A percentile compares a stretch with the other conserved stretches of the same genome.
Conservation (phyloP, 1,140 invertebrate species). For the Bilobella aurantiaca region DNA sequence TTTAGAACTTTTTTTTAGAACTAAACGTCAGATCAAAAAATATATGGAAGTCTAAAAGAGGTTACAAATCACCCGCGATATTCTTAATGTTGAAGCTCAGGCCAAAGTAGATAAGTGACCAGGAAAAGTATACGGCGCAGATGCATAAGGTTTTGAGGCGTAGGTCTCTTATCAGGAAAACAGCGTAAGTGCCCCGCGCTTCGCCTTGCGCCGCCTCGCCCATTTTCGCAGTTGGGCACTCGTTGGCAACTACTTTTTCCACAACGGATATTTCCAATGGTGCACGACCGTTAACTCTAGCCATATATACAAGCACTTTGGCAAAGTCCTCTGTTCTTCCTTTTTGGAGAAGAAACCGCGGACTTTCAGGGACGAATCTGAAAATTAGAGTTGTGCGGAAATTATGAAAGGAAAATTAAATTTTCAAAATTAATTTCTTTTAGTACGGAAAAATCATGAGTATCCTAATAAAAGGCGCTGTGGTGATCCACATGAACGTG, state of each 20-base stretch:
- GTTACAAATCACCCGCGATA: slow-evolving; percentile 4
- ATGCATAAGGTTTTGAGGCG: slow-evolving; percentile 15
- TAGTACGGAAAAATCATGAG: slow-evolving; percentile 13
- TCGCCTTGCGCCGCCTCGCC: too few relatives aligned
- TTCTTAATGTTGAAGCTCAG: slow-evolving; percentile 13
- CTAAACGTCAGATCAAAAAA: too few relatives aligned
- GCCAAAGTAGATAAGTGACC: slow-evolving; percentile 10
- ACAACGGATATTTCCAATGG: background rate
- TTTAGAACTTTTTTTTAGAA: too few relatives aligned
- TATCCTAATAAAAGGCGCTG: slow-evolving; percentile 22
- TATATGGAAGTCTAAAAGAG: too few relatives aligned
- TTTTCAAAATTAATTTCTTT: too few relatives aligned
- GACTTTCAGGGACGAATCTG: slow-evolving; percentile 42
- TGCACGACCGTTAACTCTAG: slow-evolving; percentile 35
- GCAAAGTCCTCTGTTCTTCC: slow-evolving; percentile 40
- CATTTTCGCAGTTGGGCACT: background rate
- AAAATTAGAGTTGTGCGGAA: too few relatives aligned
- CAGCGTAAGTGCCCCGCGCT: slow-evolving; percentile 11
- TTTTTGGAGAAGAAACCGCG: slow-evolving; percentile 43
- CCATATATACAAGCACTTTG: slow-evolving; percentile 38
- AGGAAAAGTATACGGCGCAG: slow-evolving; percentile 6
- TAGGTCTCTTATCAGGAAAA: slow-evolving; percentile 8
- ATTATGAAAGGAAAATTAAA: too few relatives aligned
- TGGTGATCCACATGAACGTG: slow-evolving; percentile 17
- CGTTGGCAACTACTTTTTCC: background rate